A percentile compares a stretch with the other conserved stretches of the same genome.
Evolutionary conservation across 1,140 invertebrate genomes (phyloP).

Genomic region (Sycophaga agraensis): DNA sequence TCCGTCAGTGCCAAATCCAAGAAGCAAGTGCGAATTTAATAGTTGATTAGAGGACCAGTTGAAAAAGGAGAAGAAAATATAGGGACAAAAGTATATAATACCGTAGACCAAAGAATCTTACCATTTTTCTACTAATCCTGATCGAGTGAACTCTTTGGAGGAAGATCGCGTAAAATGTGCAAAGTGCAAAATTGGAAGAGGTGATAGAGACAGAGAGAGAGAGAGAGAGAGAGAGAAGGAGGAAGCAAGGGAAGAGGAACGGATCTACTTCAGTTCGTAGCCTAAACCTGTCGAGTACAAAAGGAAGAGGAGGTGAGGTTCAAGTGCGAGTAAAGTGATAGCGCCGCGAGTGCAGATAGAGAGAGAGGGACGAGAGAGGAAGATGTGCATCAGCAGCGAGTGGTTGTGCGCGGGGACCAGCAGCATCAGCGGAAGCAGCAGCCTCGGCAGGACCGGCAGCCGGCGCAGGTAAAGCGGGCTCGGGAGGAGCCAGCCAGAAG

Average conservation of each 20-base stretch:
- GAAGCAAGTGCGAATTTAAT: constrained; percentile 21
- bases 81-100: constrained; percentile 32
- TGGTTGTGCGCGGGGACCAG: no score
- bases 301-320: constrained; percentile 13
- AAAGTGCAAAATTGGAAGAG: background rate
- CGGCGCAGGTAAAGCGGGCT: no score
- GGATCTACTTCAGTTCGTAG: constrained; percentile 58
- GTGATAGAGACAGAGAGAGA: background rate
- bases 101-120: constrained; percentile 58
- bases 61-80: constrained; percentile 22
- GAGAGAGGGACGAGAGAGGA: no score
- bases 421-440: no score
- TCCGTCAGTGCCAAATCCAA: constrained; percentile 58
- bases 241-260: constrained; percentile 40
- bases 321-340: background rate
- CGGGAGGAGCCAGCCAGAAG: no score
- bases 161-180: background rate
- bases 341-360: background rate
- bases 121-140: constrained; percentile 56
- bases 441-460: background rate
- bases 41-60: constrained; percentile 21
- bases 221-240: constrained; percentile 17
- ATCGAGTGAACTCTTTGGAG: background rate
- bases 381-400: background rate
- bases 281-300: constrained; percentile 61